phyloP scores from a whole-genome alignment of 2,888 invertebrate genomes.

The Conops quadrifasciatus region DNA sequence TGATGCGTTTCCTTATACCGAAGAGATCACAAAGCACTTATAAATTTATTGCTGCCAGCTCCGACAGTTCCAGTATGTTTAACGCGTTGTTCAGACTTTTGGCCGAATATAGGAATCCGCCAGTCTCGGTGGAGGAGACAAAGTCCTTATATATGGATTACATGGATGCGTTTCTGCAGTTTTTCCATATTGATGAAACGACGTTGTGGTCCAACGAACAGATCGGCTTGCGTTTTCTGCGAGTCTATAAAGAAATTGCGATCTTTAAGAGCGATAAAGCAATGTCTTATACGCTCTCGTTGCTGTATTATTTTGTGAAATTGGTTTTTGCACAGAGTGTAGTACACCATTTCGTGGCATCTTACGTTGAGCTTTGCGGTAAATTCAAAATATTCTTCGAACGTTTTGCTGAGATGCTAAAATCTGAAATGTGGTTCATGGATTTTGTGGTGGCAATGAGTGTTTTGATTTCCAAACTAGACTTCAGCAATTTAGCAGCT shows the following conservation, averaged over 20 bases:
- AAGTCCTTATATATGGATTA: conserved; percentile 45
- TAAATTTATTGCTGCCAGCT: conserved; percentile 44
- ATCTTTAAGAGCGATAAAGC: conserved; percentile 46
- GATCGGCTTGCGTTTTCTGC: conserved; percentile 48
- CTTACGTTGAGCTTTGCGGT: conserved; percentile 47
- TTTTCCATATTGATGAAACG: conserved; percentile 48
- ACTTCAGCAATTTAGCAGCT: conserved; percentile 36
- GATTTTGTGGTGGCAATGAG: conserved; percentile 49
- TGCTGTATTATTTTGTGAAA: conserved; percentile 56
- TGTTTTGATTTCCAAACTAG: conserved; percentile 47
- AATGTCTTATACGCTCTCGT: conserved; percentile 47
- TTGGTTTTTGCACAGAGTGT: conserved; percentile 45
- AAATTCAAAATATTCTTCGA: conserved; percentile 53
- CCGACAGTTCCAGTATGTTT: conserved; percentile 39
- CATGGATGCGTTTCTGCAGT: conserved; percentile 43
- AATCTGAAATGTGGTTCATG: conserved; percentile 53
- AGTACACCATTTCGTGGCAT: conserved; percentile 43
- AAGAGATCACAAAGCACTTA: conserved; percentile 41
- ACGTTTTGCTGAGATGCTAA: conserved; percentile 40
- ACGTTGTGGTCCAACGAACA: conserved; percentile 31
- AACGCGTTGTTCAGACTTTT: conserved; percentile 37
- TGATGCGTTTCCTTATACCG: conserved; percentile 47
- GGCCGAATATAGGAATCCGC: conserved; percentile 23
- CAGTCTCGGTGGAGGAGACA: conserved; percentile 32
- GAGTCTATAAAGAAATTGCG: conserved; percentile 47